Base-by-base conservation (phyloP, 2,113 vertebrate genomes). In the Entomyzon cyanotis region DNA sequence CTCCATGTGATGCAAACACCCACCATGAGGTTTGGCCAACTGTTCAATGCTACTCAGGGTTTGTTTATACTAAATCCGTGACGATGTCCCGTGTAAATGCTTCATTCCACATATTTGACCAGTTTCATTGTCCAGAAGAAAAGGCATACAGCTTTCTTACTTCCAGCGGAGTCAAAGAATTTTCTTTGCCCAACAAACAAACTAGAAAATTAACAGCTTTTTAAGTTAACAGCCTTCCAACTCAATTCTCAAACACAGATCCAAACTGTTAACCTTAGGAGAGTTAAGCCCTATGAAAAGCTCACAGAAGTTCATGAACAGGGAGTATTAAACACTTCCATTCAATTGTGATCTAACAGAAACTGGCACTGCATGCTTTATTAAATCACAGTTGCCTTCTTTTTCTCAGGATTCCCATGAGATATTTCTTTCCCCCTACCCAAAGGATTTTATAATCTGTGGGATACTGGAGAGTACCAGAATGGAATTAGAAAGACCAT, bases 1-100 rank as follows among this genome's bases (percentile, higher is more conserved):
- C 93, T 91, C 89, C 94, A 74, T 94, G 89, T 94, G 93, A 95
- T 95, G 89, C 94, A 93, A 93, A 94, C 95, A 88, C 87, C 91
- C 96, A 89, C 93, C 56, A 78, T 41, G 89, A 89, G 90, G 78
- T 76, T 85, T 95, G 91, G 89, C 93, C 89, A 87, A 87, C 68
- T 44, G 82, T 44, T 90, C 39, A 87, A 44, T 52, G 83, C 80
- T 67, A 5, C 64, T 59, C 58, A 88, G 87, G 89, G 42, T 62
- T 92, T 86, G 95, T 92, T 95, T 68, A 52, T 71, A 20, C 62
- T 56, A 93, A 94, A 93, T 91, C 91, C 52, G 1, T 91, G 89
- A 94, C 10, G 2, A 82, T 55, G 68, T 93, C 41, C 74, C 44
- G 78, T 42, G 41, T 58, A 75, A 85, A 62, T 41, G 31, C 60